These are phyloP conservation scores for Rhadinocentrus ornatus DNA, from an alignment of 2,797 vertebrate genomes.

Conservation along the genomic window DNA sequence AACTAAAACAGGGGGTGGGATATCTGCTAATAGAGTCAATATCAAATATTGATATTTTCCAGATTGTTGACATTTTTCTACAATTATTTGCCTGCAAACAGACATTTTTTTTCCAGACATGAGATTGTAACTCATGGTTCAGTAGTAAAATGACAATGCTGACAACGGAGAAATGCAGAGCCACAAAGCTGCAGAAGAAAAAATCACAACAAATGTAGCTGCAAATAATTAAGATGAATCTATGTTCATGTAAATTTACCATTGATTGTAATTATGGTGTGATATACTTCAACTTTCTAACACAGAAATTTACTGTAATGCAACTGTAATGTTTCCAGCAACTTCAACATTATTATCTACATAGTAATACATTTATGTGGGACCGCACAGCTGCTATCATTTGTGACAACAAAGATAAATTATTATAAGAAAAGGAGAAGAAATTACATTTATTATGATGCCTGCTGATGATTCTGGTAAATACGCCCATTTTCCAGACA, in stretches of 20 bases:
- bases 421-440: conserved; percentile 32
- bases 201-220: not conserved
- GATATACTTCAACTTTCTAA: conserved; percentile 9
- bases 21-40: too few species aligned
- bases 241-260: conserved; percentile 2
- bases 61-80: too few species aligned
- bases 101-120: too few species aligned
- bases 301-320: conserved; percentile 33
- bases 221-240: conserved; percentile 1
- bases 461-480: conserved; percentile 44
- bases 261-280: not conserved
- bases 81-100: too few species aligned
- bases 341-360: not conserved
- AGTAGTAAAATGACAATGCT: not conserved
- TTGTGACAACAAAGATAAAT: conserved; percentile 25
- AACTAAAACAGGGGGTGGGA: too few species aligned
- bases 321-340: conserved; percentile 22
- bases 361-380: conserved; percentile 14
- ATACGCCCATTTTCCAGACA: conserved; percentile 37
- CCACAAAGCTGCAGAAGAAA: not conserved
- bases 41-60: too few species aligned
- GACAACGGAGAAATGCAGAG: not conserved
- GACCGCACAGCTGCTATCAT: conserved; percentile 7
- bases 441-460: conserved; percentile 38
- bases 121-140: too few species aligned